These are phyloP conservation scores for Actinia tenebrosa DNA, from an alignment of 64 coral and sea anemone genomes.

Conservation along the genomic window DNA sequence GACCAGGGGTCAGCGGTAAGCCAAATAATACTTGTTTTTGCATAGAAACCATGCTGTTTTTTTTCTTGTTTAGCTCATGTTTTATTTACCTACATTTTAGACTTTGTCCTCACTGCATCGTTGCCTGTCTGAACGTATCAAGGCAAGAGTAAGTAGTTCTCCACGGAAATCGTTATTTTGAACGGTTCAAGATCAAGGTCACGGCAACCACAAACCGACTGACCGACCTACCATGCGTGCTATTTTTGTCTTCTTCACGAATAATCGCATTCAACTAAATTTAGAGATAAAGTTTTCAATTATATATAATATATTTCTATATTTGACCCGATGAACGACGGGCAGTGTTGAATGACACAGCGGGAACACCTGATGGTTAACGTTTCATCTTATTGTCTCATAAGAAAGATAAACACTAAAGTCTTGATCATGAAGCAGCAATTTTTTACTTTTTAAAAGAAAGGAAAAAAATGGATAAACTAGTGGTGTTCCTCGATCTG, in stretches of 20 bases:
- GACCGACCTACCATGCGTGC: neutral
- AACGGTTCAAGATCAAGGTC: too few species aligned
- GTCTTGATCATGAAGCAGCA: too few species aligned
- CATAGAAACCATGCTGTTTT: neutral
- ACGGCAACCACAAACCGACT: neutral
- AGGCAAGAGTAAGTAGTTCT: neutral
- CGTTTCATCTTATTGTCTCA: neutral
- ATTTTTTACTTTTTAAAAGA: too few species aligned
- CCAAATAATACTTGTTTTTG: neutral
- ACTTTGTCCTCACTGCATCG: neutral
- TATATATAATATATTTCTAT: neutral
- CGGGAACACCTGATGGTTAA: neutral
- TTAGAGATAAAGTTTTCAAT: neutral
- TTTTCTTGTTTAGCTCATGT: neutral
- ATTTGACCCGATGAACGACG: neutral
- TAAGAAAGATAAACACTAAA: too few species aligned
- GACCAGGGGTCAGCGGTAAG: slow-evolving; percentile 13
- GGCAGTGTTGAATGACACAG: neutral
- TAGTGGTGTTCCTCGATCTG: too few species aligned
- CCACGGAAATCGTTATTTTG: neutral
- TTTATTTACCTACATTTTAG: neutral
- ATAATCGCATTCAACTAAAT: neutral
- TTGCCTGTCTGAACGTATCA: neutral
- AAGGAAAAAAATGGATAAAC: too few species aligned
- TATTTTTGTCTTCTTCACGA: too few species aligned